phyloP scores from a whole-genome alignment of 2,797 vertebrate genomes.

The Hypotaenidia philippensis region DNA sequence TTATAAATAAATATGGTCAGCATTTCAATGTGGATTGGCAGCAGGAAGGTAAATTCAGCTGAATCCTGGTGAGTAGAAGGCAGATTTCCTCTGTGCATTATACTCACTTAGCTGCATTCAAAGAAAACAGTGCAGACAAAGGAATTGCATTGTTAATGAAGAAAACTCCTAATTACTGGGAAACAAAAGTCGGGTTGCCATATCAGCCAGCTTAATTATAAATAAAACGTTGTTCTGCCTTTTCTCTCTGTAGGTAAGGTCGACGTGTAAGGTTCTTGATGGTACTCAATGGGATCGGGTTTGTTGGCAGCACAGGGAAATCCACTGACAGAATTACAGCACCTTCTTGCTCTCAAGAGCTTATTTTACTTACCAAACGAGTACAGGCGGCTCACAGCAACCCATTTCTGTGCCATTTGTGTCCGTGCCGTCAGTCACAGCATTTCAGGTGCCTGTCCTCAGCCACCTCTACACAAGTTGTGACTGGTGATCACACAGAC shows the following conservation, averaged over 20 bases:
- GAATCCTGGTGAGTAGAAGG: not conserved
- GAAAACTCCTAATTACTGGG: not conserved
- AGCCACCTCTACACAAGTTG: not conserved
- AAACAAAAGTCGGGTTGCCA: not conserved
- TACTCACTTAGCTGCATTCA: not conserved
- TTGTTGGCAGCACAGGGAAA: not conserved
- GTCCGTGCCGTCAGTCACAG: not conserved
- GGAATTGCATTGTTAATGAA: not conserved
- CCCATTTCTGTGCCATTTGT: not conserved
- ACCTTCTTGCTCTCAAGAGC: not conserved
- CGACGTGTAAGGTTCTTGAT: not conserved
- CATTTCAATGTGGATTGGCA: not conserved
- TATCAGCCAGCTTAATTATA: not conserved
- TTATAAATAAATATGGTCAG: not conserved
- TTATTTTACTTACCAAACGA: not conserved
- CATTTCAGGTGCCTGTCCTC: not conserved
- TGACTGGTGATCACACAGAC: not conserved
- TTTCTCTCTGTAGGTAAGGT: not conserved
- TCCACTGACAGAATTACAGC: rapidly evolving
- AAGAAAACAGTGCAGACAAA: not conserved
- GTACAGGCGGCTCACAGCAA: not conserved
- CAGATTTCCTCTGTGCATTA: not conserved
- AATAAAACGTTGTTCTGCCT: not conserved
- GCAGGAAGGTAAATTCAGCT: not conserved
- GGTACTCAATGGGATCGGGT: not conserved